A percentile compares a stretch with the other conserved stretches of the same genome.
Conservation (phyloP, 2,113 vertebrate species). For the Papio anubis region DNA sequence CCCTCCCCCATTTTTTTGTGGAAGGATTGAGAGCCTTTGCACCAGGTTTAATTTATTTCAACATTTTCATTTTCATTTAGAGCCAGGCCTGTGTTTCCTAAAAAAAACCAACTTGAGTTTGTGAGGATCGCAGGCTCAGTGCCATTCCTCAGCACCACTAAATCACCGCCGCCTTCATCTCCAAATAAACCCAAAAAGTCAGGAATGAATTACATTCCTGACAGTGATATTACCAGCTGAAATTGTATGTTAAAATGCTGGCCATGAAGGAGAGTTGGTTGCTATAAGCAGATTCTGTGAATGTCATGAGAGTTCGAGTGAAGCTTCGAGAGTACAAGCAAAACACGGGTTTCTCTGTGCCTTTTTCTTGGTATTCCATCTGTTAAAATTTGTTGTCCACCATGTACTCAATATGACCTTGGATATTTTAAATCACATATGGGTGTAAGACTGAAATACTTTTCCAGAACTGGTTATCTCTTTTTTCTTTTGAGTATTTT, state of each 20-base stretch:
- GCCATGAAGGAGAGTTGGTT: neutral
- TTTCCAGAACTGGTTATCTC: neutral
- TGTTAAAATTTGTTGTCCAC: neutral
- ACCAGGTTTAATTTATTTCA: neutral
- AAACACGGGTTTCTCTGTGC: no score
- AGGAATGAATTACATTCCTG: neutral
- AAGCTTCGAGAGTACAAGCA: neutral
- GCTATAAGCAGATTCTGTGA: neutral
- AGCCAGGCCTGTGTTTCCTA: neutral
- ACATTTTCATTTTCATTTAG: constrained; percentile 44
- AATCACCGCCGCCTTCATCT: constrained; percentile 8
- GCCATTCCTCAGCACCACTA: neutral
- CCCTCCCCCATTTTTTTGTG: neutral
- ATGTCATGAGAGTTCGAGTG: neutral
- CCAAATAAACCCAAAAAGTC: constrained; percentile 2
- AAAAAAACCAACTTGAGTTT: constrained; percentile 29
- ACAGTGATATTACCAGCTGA: neutral
- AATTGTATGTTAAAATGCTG: neutral
- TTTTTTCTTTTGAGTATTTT: neutral
- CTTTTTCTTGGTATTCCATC: neutral
- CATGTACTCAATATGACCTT: neutral
- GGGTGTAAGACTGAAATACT: neutral
- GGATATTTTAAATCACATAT: constrained; percentile 4
- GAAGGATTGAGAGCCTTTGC: neutral
- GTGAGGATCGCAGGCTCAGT: neutral